Evolutionary conservation across 1,140 invertebrate genomes (phyloP).

Genomic region (Pantala flavescens): DNA sequence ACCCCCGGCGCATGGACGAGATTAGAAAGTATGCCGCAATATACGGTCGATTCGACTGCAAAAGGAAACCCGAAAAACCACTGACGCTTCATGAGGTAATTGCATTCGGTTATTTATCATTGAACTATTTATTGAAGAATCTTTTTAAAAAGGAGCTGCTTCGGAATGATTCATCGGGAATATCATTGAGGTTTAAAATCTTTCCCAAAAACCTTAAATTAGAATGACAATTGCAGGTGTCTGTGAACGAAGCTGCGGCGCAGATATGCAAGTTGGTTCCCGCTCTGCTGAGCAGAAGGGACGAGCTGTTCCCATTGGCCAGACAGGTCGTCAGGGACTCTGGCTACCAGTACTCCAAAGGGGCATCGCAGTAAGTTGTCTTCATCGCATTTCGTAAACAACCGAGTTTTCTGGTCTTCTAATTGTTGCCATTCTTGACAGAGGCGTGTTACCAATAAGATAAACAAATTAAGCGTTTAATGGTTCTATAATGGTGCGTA

Average conservation of each 20-base stretch:
- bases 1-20: conserved; percentile 81
- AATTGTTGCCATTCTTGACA: too few relatives aligned
- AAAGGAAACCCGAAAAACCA: conserved; percentile 89
- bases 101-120: conserved; percentile 12
- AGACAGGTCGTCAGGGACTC: conserved; percentile 88
- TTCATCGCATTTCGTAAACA: conserved; percentile 24
- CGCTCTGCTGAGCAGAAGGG: conserved; percentile 77
- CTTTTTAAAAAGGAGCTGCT: too few relatives aligned
- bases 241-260: conserved; percentile 94
- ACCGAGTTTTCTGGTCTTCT: too few relatives aligned
- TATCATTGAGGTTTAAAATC: too few relatives aligned
- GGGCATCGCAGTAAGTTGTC: conserved; percentile 49
- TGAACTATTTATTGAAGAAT: neutral
- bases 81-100: conserved; percentile 88
- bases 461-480: too few relatives aligned
- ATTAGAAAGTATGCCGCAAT: conserved; percentile 93
- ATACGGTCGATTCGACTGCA: conserved; percentile 93
- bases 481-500: too few relatives aligned
- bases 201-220: too few relatives aligned
- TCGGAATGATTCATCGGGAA: too few relatives aligned
- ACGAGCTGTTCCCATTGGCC: conserved; percentile 90
- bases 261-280: conserved; percentile 87
- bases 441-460: too few relatives aligned
- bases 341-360: conserved; percentile 79
- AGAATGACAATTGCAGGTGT: conserved; percentile 44